phyloP scores from a whole-genome alignment of 92 coral and sea anemone genomes.

The Siderastrea radians region DNA sequence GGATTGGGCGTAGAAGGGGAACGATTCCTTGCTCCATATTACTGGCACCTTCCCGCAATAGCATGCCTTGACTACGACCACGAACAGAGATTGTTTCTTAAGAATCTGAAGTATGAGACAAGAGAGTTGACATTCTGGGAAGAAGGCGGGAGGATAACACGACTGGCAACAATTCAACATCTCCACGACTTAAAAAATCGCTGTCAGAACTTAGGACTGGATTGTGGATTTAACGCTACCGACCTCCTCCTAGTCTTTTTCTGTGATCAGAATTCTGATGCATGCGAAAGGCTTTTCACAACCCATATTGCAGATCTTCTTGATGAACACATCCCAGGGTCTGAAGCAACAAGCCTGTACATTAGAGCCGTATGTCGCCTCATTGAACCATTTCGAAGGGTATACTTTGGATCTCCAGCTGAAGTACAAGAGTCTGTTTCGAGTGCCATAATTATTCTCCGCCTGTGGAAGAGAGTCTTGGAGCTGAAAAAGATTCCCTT shows the following conservation, averaged over 20 bases:
- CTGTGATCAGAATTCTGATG: slow-evolving; percentile 36
- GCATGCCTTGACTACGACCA: no score
- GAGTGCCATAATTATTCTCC: slow-evolving; percentile 49
- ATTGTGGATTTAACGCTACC: no score
- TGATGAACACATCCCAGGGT: slow-evolving; percentile 46
- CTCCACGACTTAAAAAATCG: slow-evolving; percentile 35
- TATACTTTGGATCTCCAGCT: slow-evolving; percentile 27
- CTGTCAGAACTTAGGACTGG: slow-evolving; percentile 1
- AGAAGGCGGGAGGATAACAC: background rate
- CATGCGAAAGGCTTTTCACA: slow-evolving; percentile 24
- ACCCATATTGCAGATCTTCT: slow-evolving; percentile 10
- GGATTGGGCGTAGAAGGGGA: no score
- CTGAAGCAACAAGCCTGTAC: slow-evolving; percentile 52
- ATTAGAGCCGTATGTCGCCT: slow-evolving; percentile 44
- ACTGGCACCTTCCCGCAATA: no score
- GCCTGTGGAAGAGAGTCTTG: slow-evolving; percentile 42
- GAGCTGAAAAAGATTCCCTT: slow-evolving; percentile 34
- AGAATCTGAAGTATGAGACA: no score
- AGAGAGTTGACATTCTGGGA: slow-evolving; percentile 21
- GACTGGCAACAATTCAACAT: slow-evolving; percentile 46
- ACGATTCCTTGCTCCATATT: no score
- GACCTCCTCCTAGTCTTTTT: slow-evolving; percentile 46
- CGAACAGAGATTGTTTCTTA: no score
- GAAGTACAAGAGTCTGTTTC: slow-evolving; percentile 47
- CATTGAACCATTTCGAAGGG: slow-evolving; percentile 36